Conservation (phyloP, 2,888 invertebrate species). For the Drosophila lacicola region DNA sequence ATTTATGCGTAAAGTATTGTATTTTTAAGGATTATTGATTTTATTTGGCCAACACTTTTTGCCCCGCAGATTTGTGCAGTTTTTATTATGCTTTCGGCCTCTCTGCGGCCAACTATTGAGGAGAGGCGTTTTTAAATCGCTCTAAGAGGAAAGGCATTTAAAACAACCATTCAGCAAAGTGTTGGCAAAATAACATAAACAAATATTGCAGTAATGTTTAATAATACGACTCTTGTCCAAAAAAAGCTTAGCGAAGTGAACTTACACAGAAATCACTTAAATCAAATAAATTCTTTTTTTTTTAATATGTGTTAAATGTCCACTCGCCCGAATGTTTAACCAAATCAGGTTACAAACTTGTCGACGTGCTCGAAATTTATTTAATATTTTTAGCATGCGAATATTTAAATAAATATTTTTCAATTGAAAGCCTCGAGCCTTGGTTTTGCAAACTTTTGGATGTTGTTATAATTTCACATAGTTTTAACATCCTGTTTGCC, state of each 20-base stretch:
- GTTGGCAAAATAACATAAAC: constrained; percentile 30
- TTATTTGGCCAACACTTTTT: constrained; percentile 64
- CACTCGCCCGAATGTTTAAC: too few relatives aligned
- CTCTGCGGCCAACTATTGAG: constrained; percentile 16
- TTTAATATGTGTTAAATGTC: too few relatives aligned
- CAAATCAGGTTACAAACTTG: too few relatives aligned
- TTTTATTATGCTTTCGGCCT: constrained; percentile 7
- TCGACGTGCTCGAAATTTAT: too few relatives aligned
- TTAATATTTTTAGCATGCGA: too few relatives aligned
- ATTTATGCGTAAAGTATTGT: constrained; percentile 76
- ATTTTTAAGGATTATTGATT: constrained; percentile 78
- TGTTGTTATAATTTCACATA: too few relatives aligned
- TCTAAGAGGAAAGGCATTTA: neutral
- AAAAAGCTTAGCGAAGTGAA: constrained; percentile 29
- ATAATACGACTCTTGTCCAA: constrained; percentile 32
- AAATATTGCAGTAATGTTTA: constrained; percentile 27
- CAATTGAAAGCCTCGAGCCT: too few relatives aligned
- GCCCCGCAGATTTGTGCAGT: constrained; percentile 22
- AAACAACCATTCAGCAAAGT: constrained; percentile 13
- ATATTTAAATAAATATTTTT: too few relatives aligned
- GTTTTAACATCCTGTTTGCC: too few relatives aligned
- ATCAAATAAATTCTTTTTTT: neutral
- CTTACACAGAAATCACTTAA: constrained; percentile 17
- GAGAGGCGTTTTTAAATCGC: constrained; percentile 25
- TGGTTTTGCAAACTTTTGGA: too few relatives aligned